These are phyloP conservation scores for Dendrocincla tyrannina DNA, from an alignment of 2,797 vertebrate genomes.

Conservation along the genomic window DNA sequence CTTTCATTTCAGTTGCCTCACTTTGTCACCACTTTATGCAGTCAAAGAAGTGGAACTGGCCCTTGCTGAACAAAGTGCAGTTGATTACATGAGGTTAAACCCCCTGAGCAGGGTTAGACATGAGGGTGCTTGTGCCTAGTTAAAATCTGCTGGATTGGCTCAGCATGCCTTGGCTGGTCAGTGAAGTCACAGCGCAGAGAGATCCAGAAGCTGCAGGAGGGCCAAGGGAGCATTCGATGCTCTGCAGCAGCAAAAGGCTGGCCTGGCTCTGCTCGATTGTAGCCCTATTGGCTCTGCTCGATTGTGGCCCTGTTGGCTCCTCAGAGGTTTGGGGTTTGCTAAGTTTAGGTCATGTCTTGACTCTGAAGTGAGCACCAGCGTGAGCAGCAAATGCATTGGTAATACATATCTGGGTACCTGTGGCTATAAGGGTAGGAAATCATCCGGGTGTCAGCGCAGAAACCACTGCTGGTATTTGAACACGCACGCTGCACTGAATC, in stretches of 20 bases:
- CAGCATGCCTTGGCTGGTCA: no score
- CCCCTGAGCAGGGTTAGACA: rapidly evolving
- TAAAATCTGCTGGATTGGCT: background rate
- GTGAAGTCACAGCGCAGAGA: background rate
- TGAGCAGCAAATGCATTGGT: rapidly evolving
- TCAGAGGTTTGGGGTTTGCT: background rate
- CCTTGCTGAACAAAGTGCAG: background rate
- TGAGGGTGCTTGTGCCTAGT: background rate
- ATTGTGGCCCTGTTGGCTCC: background rate
- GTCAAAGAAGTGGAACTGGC: background rate
- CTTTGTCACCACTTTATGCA: rapidly evolving
- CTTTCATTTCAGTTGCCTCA: background rate
- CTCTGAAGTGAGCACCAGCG: background rate
- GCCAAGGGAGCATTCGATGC: rapidly evolving
- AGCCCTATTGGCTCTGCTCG: background rate
- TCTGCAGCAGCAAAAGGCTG: background rate
- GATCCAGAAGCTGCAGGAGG: background rate
- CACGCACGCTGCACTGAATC: slow-evolving; percentile 11
- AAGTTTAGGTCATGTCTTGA: background rate
- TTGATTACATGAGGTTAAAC: background rate
- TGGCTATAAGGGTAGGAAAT: background rate
- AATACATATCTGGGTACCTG: background rate
- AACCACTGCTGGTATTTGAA: slow-evolving; percentile 43
- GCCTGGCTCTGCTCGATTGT: rapidly evolving
- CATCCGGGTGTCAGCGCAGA: background rate